phyloP scores from a whole-genome alignment of 2,888 invertebrate species.

The Altica lythri region DNA sequence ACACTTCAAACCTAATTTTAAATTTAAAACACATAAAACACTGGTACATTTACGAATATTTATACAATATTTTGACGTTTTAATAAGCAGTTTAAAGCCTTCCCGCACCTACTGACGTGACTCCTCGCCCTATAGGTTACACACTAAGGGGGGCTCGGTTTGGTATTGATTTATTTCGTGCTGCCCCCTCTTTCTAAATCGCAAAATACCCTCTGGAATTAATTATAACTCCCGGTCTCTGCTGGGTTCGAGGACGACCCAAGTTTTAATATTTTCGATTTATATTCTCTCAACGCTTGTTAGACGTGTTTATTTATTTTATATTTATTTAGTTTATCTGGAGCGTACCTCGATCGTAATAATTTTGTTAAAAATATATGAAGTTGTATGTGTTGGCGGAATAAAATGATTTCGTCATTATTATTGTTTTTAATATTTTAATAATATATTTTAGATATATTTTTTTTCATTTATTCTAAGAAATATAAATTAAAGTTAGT shows the following conservation, averaged over 20 bases:
- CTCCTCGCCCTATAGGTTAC: conserved; percentile 44
- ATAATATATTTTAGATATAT: too few species aligned
- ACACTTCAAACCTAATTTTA: conserved; percentile 22
- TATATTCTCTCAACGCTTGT: conserved; percentile 22
- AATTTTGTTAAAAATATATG: conserved; percentile 18
- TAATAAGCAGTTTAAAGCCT: too few species aligned
- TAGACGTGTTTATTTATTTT: conserved; percentile 26
- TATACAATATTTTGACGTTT: too few species aligned
- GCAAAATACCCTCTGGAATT: conserved; percentile 47
- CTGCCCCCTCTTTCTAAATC: conserved; percentile 49
- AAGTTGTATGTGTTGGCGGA: neutral
- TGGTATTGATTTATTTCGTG: conserved; percentile 49
- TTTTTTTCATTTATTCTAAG: too few species aligned
- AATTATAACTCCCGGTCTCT: conserved; percentile 39
- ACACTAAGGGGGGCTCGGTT: conserved; percentile 45
- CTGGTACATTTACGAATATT: too few species aligned
- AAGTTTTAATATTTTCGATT: conserved; percentile 31
- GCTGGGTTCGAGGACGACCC: conserved; percentile 29
- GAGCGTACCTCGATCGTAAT: conserved; percentile 7
- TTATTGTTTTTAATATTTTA: conserved; percentile 10
- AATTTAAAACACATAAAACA: conserved; percentile 29
- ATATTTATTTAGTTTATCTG: conserved; percentile 22
- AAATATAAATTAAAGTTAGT: too few species aligned
- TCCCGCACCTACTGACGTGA: conserved; percentile 35
- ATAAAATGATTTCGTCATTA: conserved; percentile 10